phyloP scores from a whole-genome alignment of 2,113 vertebrate species.

The Pagrus major region DNA sequence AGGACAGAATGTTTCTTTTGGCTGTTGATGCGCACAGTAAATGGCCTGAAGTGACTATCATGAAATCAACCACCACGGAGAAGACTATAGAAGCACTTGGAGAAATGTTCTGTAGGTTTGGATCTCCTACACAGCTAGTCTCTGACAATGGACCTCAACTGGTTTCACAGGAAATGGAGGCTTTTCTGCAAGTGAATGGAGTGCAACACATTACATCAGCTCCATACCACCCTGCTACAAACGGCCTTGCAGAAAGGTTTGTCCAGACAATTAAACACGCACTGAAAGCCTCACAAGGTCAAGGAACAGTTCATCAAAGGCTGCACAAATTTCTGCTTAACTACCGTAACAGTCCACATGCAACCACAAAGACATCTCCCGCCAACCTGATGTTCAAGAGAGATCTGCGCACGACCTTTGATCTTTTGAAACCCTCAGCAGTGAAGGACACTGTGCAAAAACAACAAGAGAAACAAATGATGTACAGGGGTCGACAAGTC shows the following conservation, averaged over 20 bases:
- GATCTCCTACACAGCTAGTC: no score
- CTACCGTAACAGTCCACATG: conserved; percentile 1
- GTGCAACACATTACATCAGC: no score
- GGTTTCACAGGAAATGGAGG: no score
- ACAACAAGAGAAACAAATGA: conserved; percentile 2
- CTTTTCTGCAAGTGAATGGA: no score
- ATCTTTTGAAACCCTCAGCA: background rate
- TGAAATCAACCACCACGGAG: no score
- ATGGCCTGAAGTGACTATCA: no score
- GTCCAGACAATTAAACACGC: background rate
- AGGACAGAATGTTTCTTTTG: no score
- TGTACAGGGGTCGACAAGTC: background rate
- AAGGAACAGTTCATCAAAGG: conserved; percentile 3
- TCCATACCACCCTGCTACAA: no score
- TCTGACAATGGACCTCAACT: no score
- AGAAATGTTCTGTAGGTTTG: no score
- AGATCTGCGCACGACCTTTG: background rate
- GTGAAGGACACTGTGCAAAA: background rate
- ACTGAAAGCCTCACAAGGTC: background rate
- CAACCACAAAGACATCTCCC: background rate
- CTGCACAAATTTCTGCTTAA: background rate
- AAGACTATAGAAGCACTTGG: no score
- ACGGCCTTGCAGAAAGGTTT: background rate
- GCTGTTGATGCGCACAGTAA: no score
- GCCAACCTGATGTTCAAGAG: conserved; percentile 5